A percentile compares a stretch with the other conserved stretches of the same genome.
Evolutionary conservation across 2,888 invertebrate genomes (phyloP).

Genomic region (Orchesella flavescens): DNA sequence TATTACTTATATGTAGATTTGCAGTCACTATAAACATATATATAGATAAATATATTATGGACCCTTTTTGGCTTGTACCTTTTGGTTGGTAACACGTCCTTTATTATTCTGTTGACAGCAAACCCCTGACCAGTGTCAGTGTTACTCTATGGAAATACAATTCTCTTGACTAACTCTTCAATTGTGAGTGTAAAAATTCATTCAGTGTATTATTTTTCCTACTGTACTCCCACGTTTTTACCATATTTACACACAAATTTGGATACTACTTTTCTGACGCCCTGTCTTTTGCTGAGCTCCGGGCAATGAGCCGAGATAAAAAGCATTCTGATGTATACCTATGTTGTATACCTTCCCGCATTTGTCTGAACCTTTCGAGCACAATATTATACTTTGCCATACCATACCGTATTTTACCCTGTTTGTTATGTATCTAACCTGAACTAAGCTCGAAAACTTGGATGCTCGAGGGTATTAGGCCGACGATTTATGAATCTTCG

Average conservation of each 20-base stretch:
- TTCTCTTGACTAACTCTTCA: too few relatives aligned
- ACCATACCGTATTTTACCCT: not conserved
- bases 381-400: too few relatives aligned
- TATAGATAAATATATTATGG: too few relatives aligned
- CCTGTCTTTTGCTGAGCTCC: slow-evolving; percentile 14
- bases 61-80: too few relatives aligned
- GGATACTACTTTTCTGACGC: slow-evolving; percentile 35
- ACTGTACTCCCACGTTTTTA: not conserved
- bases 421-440: not conserved
- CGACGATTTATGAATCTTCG: slow-evolving; percentile 59
- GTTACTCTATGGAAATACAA: not conserved
- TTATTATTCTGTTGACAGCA: slow-evolving; percentile 38
- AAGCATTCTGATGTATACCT: slow-evolving; percentile 14
- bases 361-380: not conserved
- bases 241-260: slow-evolving; percentile 28
- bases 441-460: slow-evolving; percentile 32
- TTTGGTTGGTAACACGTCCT: not conserved
- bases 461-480: slow-evolving; percentile 53
- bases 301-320: slow-evolving; percentile 42
- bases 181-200: not conserved
- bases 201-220: not conserved
- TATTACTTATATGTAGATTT: too few relatives aligned
- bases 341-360: not conserved
- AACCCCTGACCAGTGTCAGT: slow-evolving; percentile 46
- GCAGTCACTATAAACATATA: too few relatives aligned